A percentile compares a stretch with the other conserved stretches of the same genome.
These are phyloP conservation scores for Megalopta genalis DNA, from an alignment of 1,140 invertebrate species.

Conservation along the genomic window DNA sequence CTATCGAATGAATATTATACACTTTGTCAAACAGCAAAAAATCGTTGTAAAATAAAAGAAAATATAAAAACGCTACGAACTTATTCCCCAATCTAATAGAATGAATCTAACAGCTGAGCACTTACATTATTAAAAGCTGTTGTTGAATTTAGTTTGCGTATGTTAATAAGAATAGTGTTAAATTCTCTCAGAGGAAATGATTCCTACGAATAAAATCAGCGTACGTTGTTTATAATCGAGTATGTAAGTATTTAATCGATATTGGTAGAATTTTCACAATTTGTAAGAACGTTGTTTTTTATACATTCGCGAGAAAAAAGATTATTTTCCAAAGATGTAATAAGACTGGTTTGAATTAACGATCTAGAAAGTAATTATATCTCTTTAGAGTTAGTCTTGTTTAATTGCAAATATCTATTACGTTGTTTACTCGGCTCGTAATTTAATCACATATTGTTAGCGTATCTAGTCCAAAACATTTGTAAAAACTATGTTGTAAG, in stretches of 20 bases:
- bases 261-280: neutral
- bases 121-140: constrained; percentile 30
- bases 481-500: constrained; percentile 54
- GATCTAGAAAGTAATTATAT: constrained; percentile 28
- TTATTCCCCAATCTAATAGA: no score
- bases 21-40: no score
- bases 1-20: no score
- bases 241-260: neutral
- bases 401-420: neutral
- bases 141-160: neutral
- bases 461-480: constrained; percentile 64
- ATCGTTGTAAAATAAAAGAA: no score
- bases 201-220: neutral
- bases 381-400: constrained; percentile 21
- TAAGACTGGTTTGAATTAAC: constrained; percentile 31
- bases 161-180: neutral
- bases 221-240: no score
- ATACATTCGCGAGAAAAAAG: neutral
- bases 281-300: neutral
- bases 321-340: constrained; percentile 39
- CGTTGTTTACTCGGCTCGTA: constrained; percentile 17
- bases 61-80: no score
- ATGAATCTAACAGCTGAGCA: constrained; percentile 28
- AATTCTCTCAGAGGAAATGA: neutral
- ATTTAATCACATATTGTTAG: constrained; percentile 47